Evolutionary conservation across 2,113 vertebrate genomes (phyloP), one percentile per base, ranked within the genome.

Genomic region (Pheucticus melanocephalus): DNA sequence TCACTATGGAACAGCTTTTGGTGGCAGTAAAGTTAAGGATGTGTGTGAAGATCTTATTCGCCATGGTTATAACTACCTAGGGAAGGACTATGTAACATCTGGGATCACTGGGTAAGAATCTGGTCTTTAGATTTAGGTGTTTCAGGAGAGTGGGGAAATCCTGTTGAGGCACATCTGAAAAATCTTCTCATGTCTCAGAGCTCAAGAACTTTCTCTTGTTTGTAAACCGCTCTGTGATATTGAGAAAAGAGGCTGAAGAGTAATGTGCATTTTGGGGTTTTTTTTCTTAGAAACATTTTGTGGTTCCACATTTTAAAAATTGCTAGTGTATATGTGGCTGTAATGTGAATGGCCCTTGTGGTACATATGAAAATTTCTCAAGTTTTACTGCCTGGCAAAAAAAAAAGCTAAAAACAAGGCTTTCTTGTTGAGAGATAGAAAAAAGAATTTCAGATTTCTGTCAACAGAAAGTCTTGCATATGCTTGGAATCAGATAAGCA

Each of bases 11-110:
- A 99, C 99, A 0, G 99, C 99, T 16, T 99, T 99, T 37, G 99
- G 99, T 22, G 99, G 99, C 86, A 99, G 99, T 95, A 99, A 99
- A 96, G 99, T 99, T 90, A 99, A 99, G 95, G 99, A 99, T 16
- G 99, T 99, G 75, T 99, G 99, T 56, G 99, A 99, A 96, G 99
- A 99, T 96, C 99, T 99, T 4, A 99, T 99, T 83, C 99, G 98
- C 92, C 98, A 99, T 12, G 99, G 99, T 56, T 99, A 99, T 97
- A 99, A 99, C 98, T 99, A 99, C 97, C 98, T 99, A 88, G 99
- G 99, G 86, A 99, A 99, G 94, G 99, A 99, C 97, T 99, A 98
- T 4, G 99, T 99, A 86, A 99, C 99, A 69, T 99, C 99, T 51
- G 99, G 99, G 95, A 99, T 99, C 97, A 99, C 99, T 9, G 99